Conservation (phyloP, 2,888 invertebrate genomes). For the Oscheius sp. region DNA sequence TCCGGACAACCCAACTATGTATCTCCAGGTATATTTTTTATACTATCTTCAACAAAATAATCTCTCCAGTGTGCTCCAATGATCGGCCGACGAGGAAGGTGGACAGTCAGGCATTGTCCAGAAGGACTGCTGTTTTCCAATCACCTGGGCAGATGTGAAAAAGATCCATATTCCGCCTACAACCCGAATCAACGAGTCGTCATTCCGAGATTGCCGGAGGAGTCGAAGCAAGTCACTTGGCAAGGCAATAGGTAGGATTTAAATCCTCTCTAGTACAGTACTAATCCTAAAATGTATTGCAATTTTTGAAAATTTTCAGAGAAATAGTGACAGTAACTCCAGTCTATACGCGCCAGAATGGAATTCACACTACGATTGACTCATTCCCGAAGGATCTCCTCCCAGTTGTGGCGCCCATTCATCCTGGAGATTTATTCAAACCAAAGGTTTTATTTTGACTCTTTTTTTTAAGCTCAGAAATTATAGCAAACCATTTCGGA, state of each 20-base stretch:
- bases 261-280: background rate
- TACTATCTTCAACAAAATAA: background rate
- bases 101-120: slow-evolving; percentile 49
- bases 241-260: slow-evolving; percentile 36
- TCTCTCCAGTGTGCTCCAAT: slow-evolving; percentile 48
- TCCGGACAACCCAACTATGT: slow-evolving; percentile 31
- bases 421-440: slow-evolving; percentile 13
- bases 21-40: slow-evolving; percentile 11
- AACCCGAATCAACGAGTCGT: slow-evolving; percentile 45
- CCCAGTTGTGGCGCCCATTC: slow-evolving; percentile 24
- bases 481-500: slow-evolving; percentile 6
- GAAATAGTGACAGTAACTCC: slow-evolving; percentile 36
- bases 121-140: slow-evolving; percentile 44
- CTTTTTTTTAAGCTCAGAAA: background rate
- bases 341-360: slow-evolving; percentile 32
- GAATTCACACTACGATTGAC: slow-evolving; percentile 45
- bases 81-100: slow-evolving; percentile 41
- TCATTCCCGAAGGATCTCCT: slow-evolving; percentile 45
- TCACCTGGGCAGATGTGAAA: slow-evolving; percentile 45
- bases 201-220: slow-evolving; percentile 45
- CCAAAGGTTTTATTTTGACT: background rate
- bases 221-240: slow-evolving; percentile 42
- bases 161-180: slow-evolving; percentile 32
- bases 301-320: background rate
- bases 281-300: background rate